phyloP scores from a whole-genome alignment of 2,888 invertebrate genomes.

The Formica aserva region DNA sequence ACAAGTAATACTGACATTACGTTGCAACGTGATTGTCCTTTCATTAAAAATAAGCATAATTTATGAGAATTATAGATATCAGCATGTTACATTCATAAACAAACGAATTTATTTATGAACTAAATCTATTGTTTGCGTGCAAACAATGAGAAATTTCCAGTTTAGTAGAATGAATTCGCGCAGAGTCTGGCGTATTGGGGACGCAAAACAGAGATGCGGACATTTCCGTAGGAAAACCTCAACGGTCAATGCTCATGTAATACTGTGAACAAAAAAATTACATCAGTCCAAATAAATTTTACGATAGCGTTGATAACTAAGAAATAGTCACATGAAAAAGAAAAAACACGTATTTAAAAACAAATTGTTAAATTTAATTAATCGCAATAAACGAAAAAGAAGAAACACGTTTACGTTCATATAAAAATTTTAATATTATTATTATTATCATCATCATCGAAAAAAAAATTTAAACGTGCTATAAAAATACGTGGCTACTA shows the following conservation, averaged over 20 bases:
- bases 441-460: neutral
- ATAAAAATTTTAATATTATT: neutral
- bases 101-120: constrained; percentile 26
- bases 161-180: constrained; percentile 1
- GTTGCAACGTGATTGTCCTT: neutral
- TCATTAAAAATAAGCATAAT: neutral
- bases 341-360: neutral
- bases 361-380: constrained; percentile 13
- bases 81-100: neutral
- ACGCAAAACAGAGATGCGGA: neutral
- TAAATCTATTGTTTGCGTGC: neutral
- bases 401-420: too few relatives aligned
- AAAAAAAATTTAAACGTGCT: neutral
- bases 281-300: neutral
- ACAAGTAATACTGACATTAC: neutral
- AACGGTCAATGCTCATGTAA: neutral
- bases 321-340: neutral
- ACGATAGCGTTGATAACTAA: neutral
- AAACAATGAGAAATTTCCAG: constrained; percentile 41
- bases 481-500: neutral
- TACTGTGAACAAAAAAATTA: neutral
- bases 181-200: neutral
- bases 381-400: neutral
- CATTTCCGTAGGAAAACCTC: constrained; percentile 17
- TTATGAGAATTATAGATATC: neutral